Percentiles rank a stretch among this genome's conserved stretches.
Conservation (phyloP, 2,113 vertebrate genomes). For the Electrona antarctica region DNA sequence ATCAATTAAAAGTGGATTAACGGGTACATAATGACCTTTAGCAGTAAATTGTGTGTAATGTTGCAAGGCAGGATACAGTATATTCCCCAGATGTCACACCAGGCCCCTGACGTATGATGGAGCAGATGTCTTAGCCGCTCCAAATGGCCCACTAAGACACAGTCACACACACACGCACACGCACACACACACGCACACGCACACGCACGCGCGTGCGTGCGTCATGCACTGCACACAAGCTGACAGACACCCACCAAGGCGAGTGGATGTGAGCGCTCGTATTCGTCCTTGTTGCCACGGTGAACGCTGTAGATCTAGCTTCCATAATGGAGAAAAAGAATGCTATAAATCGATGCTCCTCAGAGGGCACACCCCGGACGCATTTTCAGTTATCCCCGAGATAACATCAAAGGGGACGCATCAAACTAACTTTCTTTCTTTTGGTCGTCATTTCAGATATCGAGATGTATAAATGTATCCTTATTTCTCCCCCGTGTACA, state of each 20-base stretch:
- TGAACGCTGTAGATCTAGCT: too few species aligned
- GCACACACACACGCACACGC: constrained; percentile 48
- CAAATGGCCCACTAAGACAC: constrained; percentile 81
- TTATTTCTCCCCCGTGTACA: constrained; percentile 57
- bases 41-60: constrained; percentile 89
- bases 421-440: constrained; percentile 35
- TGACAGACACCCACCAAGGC: constrained; percentile 38
- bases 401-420: constrained; percentile 45
- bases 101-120: constrained; percentile 86
- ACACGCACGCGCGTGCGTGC: neutral
- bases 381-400: constrained; percentile 23
- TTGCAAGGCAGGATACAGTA: constrained; percentile 88
- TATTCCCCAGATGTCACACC: constrained; percentile 87
- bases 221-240: constrained; percentile 29
- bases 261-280: constrained; percentile 8
- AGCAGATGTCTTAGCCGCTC: constrained; percentile 85
- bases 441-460: constrained; percentile 61
- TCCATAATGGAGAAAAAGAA: constrained; percentile 44
- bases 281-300: too few species aligned
- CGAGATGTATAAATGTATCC: constrained; percentile 59
- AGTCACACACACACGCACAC: constrained; percentile 36
- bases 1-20: constrained; percentile 89
- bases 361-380: constrained; percentile 27
- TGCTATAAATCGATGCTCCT: constrained; percentile 46
- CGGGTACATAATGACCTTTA: constrained; percentile 88